These are phyloP conservation scores for Perdita meconis DNA, from an alignment of 2,888 invertebrate species.

Conservation along the genomic window DNA sequence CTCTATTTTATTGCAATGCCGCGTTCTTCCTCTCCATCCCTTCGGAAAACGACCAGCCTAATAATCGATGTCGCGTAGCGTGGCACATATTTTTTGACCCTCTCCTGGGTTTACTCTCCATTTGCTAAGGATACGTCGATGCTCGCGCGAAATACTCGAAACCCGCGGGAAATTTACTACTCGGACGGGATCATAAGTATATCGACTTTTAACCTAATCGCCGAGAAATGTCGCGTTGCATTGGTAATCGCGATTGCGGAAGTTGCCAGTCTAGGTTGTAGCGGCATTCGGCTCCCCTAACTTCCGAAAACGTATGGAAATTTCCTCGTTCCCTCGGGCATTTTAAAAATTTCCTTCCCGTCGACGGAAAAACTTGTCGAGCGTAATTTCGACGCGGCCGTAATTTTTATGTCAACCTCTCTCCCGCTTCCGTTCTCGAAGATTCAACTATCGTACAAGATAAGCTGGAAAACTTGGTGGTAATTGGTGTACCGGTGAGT, in stretches of 20 bases:
- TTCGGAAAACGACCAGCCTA: not conserved
- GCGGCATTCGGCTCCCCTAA: not conserved
- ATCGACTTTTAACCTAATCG: constrained; percentile 6
- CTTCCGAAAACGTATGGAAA: constrained; percentile 16
- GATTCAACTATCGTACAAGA: not conserved
- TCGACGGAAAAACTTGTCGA: not conserved
- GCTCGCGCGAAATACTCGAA: not conserved
- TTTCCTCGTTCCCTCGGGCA: not conserved
- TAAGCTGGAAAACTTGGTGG: not conserved
- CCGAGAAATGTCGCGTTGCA: not conserved
- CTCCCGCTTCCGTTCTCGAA: not conserved
- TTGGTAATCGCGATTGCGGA: not conserved
- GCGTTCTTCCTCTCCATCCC: no score
- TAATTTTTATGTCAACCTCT: not conserved
- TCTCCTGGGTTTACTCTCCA: not conserved
- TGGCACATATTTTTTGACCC: not conserved
- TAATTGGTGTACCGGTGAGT: not conserved
- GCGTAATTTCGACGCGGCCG: not conserved
- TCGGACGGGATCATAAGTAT: not conserved
- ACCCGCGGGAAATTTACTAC: constrained; percentile 15
- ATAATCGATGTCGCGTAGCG: constrained; percentile 13
- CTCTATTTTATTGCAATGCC: no score
- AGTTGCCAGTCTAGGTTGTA: not conserved
- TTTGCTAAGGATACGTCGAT: constrained; percentile 1
- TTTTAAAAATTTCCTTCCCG: not conserved